Percentiles rank a stretch among this genome's conserved stretches.
Conservation (phyloP, 2,888 invertebrate species). For the Nephrotoma appendiculata region DNA sequence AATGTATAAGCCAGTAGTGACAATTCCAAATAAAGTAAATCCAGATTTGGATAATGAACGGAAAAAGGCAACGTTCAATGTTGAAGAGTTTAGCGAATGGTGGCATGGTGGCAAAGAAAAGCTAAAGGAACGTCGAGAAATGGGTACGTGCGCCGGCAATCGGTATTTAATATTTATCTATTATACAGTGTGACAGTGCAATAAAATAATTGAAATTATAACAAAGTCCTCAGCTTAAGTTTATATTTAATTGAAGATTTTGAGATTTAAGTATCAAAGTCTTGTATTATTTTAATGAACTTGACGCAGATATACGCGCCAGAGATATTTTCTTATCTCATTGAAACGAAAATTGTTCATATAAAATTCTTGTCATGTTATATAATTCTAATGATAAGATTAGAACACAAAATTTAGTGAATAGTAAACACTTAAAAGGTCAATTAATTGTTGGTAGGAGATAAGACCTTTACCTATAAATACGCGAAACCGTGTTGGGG, state of each 20-base stretch:
- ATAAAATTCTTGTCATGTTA: background rate
- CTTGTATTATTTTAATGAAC: too few species aligned
- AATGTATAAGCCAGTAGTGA: background rate
- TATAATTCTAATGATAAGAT: background rate
- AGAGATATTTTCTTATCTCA: too few species aligned
- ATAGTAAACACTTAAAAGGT: background rate
- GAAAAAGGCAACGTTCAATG: slow-evolving; percentile 56
- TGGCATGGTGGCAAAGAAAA: slow-evolving; percentile 61
- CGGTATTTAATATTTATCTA: too few species aligned
- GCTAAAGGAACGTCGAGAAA: slow-evolving; percentile 47
- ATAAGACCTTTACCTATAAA: background rate
- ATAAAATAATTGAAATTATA: too few species aligned
- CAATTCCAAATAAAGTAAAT: slow-evolving; percentile 34
- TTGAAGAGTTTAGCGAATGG: slow-evolving; percentile 58
- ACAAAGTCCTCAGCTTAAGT: too few species aligned
- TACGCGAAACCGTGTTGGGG: background rate
- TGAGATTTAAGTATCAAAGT: too few species aligned
- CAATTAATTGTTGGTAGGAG: background rate
- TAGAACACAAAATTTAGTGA: background rate
- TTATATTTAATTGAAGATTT: too few species aligned
- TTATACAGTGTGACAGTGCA: too few species aligned
- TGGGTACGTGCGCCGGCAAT: slow-evolving; percentile 18
- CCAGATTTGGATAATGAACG: slow-evolving; percentile 59
- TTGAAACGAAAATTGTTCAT: background rate
- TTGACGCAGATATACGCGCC: too few species aligned